Conservation (phyloP, 2,888 invertebrate genomes). For the Taenaris catops region DNA sequence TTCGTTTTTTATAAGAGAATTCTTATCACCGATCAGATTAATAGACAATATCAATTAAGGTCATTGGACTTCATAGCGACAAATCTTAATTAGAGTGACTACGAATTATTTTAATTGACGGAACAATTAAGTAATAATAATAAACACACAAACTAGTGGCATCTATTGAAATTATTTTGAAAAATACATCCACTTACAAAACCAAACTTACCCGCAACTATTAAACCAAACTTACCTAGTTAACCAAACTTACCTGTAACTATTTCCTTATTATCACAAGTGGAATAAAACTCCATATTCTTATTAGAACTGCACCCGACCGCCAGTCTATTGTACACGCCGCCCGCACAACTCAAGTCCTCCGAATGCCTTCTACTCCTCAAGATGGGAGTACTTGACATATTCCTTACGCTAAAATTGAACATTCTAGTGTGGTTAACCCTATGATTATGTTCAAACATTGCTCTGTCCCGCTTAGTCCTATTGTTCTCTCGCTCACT, state of each 20-base stretch:
- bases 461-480: conserved; percentile 47
- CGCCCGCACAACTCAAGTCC: conserved; percentile 64
- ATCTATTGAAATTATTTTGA: too few species aligned
- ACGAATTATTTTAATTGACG: too few species aligned
- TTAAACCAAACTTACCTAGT: background rate
- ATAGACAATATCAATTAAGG: too few species aligned
- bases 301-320: conserved; percentile 88
- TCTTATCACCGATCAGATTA: too few species aligned
- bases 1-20: too few species aligned
- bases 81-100: too few species aligned
- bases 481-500: conserved; percentile 31
- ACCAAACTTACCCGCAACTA: too few species aligned
- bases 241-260: conserved; percentile 45
- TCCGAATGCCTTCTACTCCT: conserved; percentile 57
- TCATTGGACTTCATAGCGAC: too few species aligned
- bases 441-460: conserved; percentile 58
- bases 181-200: too few species aligned
- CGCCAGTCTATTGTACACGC: conserved; percentile 84
- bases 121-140: too few species aligned
- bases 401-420: conserved; percentile 67
- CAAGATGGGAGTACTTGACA: conserved; percentile 57
- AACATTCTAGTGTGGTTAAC: conserved; percentile 60
- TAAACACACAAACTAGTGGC: too few species aligned
- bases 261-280: conserved; percentile 84
- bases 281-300: conserved; percentile 89